These are phyloP conservation scores for Sphaeridia pumilis DNA, from an alignment of 2,888 invertebrate genomes.

Conservation along the genomic window DNA sequence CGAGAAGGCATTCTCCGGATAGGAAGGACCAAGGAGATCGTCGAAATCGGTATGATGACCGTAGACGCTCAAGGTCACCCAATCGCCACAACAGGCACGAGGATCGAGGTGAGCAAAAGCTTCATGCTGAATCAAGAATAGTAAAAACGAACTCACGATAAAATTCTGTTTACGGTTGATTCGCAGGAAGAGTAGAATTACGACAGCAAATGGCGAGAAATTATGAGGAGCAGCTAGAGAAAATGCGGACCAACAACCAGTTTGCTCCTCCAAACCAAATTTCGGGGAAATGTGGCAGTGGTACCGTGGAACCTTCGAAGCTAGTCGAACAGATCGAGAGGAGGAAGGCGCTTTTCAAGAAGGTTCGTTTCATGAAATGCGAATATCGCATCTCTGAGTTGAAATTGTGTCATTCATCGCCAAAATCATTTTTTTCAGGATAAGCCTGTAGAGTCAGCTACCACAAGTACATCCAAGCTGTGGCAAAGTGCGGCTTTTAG, in stretches of 20 bases:
- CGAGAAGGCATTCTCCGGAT: slow-evolving; percentile 7
- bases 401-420: too few species aligned
- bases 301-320: slow-evolving; percentile 62
- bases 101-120: slow-evolving; percentile 35
- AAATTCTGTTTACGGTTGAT: too few species aligned
- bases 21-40: slow-evolving; percentile 7
- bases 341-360: slow-evolving; percentile 82
- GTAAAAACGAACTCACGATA: too few species aligned
- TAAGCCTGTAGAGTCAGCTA: too few species aligned
- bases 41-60: not conserved
- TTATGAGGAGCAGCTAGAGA: slow-evolving; percentile 25
- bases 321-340: slow-evolving; percentile 84
- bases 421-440: too few species aligned
- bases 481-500: slow-evolving; percentile 82
- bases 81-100: too few species aligned
- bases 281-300: slow-evolving; percentile 63
- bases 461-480: slow-evolving; percentile 27
- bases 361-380: slow-evolving; percentile 45
- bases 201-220: slow-evolving; percentile 21
- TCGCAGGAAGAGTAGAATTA: slow-evolving; percentile 21
- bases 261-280: slow-evolving; percentile 44
- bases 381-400: not conserved
- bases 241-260: slow-evolving; percentile 27
- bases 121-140: too few species aligned
- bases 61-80: too few species aligned